Conservation (phyloP, 2,797 vertebrate genomes). For the Centropyge bicolor region DNA sequence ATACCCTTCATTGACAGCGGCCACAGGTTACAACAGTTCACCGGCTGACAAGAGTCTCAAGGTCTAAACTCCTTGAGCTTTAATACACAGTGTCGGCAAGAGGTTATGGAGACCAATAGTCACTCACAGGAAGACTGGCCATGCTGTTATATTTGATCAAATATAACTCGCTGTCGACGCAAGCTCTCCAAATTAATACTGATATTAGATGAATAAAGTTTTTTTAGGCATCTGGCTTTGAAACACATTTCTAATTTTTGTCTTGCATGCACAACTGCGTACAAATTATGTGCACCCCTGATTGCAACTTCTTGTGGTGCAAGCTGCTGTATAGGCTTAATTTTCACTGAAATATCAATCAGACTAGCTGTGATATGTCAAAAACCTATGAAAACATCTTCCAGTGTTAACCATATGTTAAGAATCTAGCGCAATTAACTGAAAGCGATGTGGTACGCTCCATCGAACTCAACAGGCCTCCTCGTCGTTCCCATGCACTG, state of each 20-base stretch:
- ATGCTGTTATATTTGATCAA: background rate
- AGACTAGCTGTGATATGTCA: slow-evolving; percentile 38
- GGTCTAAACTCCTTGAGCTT: slow-evolving; percentile 33
- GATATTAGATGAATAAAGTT: background rate
- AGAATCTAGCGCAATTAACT: slow-evolving; percentile 73
- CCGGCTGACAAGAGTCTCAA: slow-evolving; percentile 43
- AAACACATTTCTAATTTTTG: too few relatives aligned
- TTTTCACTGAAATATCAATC: slow-evolving; percentile 43
- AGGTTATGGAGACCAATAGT: slow-evolving; percentile 13
- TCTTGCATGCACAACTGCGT: too few relatives aligned
- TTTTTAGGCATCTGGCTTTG: too few relatives aligned
- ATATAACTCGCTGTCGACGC: background rate
- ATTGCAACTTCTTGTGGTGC: background rate
- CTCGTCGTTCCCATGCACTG: slow-evolving; percentile 71
- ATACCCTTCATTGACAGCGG: slow-evolving; percentile 42
- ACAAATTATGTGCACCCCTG: too few relatives aligned
- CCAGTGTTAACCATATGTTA: slow-evolving; percentile 75
- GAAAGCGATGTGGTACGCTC: slow-evolving; percentile 65
- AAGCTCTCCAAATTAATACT: background rate
- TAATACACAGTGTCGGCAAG: slow-evolving; percentile 9
- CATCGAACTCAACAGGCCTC: slow-evolving; percentile 61
- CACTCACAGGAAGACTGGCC: background rate
- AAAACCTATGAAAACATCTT: slow-evolving; percentile 59
- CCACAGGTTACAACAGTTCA: slow-evolving; percentile 55
- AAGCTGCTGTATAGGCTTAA: background rate